Base-by-base conservation (phyloP, 1,140 invertebrate genomes). In the Samia ricini region DNA sequence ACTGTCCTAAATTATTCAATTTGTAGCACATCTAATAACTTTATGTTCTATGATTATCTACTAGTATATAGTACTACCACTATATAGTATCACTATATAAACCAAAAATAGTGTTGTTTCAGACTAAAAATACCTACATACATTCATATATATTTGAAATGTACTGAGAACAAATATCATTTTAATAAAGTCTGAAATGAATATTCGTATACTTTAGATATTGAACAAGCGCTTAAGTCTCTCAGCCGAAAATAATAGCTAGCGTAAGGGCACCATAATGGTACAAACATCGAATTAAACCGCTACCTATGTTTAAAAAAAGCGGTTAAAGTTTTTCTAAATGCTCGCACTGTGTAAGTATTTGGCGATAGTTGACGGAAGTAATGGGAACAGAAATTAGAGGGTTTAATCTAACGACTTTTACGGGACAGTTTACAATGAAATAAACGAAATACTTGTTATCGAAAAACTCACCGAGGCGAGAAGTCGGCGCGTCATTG, bases 401-500 rank as follows among this genome's bases (percentile, higher is more conserved):
- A n/a, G n/a, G n/a, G n/a, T n/a, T n/a, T n/a, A n/a, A n/a, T n/a
- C n/a, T n/a, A n/a, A n/a, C n/a, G n/a, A n/a, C n/a, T n/a, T n/a
- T n/a, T n/a, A n/a, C n/a, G n/a, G n/a, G n/a, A n/a, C n/a, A n/a
- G n/a, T n/a, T n/a, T n/a, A n/a, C n/a, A n/a, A n/a, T n/a, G n/a
- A n/a, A n/a, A n/a, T 58, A 4, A 23, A 4, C 15, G 19, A n/a
- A 18, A 19, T 58, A 58, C 4, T n/a, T 2, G 10, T 8, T 36
- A 12, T n/a, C n/a, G 12, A 33, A 22, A 36, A 26, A 51, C 74
- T 57, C 54, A 89, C 84, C 82, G 88, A 84, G 75, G 87, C 78
- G 76, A 82, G 77, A 66, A 83, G 79, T 82, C 82, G 81, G 87
- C 89, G 84, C 54, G 77, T 74, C 68, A 84, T 68, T 72, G 74